These are phyloP conservation scores for Diabrotica undecimpunctata DNA, from an alignment of 1,140 invertebrate genomes.

Conservation along the genomic window DNA sequence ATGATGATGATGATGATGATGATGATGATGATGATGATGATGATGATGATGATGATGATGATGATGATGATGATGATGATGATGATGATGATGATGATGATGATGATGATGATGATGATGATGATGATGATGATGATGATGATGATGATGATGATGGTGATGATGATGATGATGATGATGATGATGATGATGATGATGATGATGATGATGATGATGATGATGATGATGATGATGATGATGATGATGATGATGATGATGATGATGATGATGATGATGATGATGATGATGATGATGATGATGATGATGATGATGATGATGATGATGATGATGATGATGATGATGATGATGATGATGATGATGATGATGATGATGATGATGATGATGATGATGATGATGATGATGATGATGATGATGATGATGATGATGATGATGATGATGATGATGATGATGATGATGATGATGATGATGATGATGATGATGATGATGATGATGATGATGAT, in stretches of 20 bases:
- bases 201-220: slow-evolving; percentile 5
- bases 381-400: slow-evolving; percentile 5
- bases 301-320: slow-evolving; percentile 5
- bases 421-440: slow-evolving; percentile 5
- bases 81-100: slow-evolving; percentile 5
- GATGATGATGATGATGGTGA: slow-evolving; percentile 5
- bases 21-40: slow-evolving; percentile 4
- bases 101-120: slow-evolving; percentile 5
- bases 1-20: slow-evolving; percentile 5
- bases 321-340: slow-evolving; percentile 5
- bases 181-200: slow-evolving; percentile 5
- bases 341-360: slow-evolving; percentile 5
- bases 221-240: slow-evolving; percentile 5
- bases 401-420: slow-evolving; percentile 5
- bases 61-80: slow-evolving; percentile 5
- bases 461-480: slow-evolving; percentile 5
- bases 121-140: slow-evolving; percentile 5
- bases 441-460: slow-evolving; percentile 5
- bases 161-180: slow-evolving; percentile 5
- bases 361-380: slow-evolving; percentile 5
- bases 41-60: slow-evolving; percentile 4
- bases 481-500: slow-evolving; percentile 5
- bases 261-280: slow-evolving; percentile 5
- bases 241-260: slow-evolving; percentile 5
- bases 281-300: slow-evolving; percentile 5